Conservation (phyloP, 2,888 invertebrate genomes). For the Cryptocephalus primarius region DNA sequence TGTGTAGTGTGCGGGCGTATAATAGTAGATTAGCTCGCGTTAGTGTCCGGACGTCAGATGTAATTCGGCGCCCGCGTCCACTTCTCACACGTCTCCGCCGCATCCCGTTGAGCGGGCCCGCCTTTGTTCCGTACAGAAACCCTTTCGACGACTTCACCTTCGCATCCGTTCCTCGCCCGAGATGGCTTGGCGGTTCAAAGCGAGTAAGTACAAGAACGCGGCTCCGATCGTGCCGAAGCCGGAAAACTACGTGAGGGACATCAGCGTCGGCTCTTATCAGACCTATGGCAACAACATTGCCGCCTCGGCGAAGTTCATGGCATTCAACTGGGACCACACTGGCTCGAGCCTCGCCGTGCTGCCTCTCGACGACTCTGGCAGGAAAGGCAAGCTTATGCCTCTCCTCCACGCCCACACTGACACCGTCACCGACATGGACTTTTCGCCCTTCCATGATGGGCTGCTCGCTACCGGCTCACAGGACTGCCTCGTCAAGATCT, state of each 20-base stretch:
- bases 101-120: no score
- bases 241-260: slow-evolving; percentile 77
- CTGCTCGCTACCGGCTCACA: slow-evolving; percentile 83
- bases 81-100: no score
- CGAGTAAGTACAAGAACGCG: slow-evolving; percentile 97
- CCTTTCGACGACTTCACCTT: no score
- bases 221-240: slow-evolving; percentile 92
- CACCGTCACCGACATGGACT: slow-evolving; percentile 88
- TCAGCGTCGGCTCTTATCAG: slow-evolving; percentile 85
- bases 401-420: slow-evolving; percentile 77
- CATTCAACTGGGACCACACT: slow-evolving; percentile 89
- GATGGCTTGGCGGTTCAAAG: slow-evolving; percentile 94
- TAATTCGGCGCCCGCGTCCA: no score
- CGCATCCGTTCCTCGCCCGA: not conserved
- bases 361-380: slow-evolving; percentile 77
- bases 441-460: slow-evolving; percentile 92
- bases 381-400: slow-evolving; percentile 82
- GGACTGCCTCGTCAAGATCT: slow-evolving; percentile 80
- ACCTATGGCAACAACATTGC: slow-evolving; percentile 93
- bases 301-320: slow-evolving; percentile 87
- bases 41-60: no score
- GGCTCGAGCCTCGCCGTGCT: slow-evolving; percentile 84
- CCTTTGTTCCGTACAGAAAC: no score
- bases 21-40: no score
- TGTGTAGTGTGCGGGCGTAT: no score